Percentiles rank a stretch among this genome's conserved stretches.
Conservation (phyloP, 2,888 invertebrate species). For the Graphium colonna region DNA sequence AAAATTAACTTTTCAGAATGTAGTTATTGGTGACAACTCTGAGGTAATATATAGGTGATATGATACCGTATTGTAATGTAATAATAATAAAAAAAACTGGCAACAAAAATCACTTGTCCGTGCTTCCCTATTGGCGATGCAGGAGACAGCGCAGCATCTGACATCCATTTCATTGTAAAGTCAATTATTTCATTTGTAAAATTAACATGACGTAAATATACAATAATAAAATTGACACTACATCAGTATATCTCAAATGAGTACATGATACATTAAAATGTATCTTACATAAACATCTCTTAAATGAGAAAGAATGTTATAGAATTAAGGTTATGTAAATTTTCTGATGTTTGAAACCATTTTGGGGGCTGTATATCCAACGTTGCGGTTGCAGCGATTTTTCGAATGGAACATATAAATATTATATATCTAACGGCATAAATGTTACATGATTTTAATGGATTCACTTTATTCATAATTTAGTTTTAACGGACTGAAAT, state of each 20-base stretch:
- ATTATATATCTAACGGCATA: neutral
- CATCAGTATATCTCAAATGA: conserved; percentile 10
- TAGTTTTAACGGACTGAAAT: conserved; percentile 35
- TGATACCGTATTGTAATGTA: conserved; percentile 9
- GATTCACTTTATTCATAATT: conserved; percentile 27
- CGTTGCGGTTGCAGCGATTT: conserved; percentile 12
- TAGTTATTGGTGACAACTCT: conserved; percentile 13
- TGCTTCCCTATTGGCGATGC: conserved; percentile 15
- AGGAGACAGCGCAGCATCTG: conserved; percentile 27
- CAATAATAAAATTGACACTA: neutral
- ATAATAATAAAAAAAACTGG: conserved; percentile 31
- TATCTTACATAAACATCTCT: neutral
- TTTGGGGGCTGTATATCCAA: conserved; percentile 24
- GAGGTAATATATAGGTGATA: conserved; percentile 16
- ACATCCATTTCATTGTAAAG: conserved; percentile 27
- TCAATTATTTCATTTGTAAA: conserved; percentile 45
- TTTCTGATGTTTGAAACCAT: conserved; percentile 10
- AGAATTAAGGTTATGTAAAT: neutral
- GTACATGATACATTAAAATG: too few relatives aligned
- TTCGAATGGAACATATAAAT: conserved; percentile 9
- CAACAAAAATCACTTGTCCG: conserved; percentile 27
- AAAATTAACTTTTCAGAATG: conserved; percentile 12
- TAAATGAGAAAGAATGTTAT: neutral
- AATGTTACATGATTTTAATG: conserved; percentile 4
- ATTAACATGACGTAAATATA: conserved; percentile 10